Evolutionary conservation across 2,797 vertebrate species (phyloP), one percentile per base, ranked within the genome.

Genomic region (Tokudaia muenninki): DNA sequence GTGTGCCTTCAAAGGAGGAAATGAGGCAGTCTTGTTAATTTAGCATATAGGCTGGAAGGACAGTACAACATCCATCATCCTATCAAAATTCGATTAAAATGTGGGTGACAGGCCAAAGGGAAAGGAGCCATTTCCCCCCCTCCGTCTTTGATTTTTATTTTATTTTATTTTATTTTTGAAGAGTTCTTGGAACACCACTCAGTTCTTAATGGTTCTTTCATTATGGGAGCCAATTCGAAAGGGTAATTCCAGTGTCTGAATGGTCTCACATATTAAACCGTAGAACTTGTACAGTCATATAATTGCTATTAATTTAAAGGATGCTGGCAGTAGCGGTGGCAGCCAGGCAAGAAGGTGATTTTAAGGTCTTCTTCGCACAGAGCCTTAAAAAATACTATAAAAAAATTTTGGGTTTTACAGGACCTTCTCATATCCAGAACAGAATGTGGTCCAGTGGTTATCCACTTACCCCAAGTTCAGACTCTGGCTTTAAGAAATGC

Each of bases 11-110:
- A 97, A 94, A 98, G 97, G 98, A 98, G 98, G 98, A 98, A 98
- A 98, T 96, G 95, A 96, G 98, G 98, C 98, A 98, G 98, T 97
- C 98, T 98, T 98, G 98, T 99, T 99, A 99, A 99, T 99, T 99
- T 98, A 99, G 98, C 98, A 98, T 98, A 98, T 98, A 99, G 98
- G 97, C 98, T 98, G 98, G 98, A 98, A 98, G 98, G 98, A 98
- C 98, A 98, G 97, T 96, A 97, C 96, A 97, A 98, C 98, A 98
- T 98, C 98, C 98, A 99, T 98, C 98, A 98, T 98, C 98, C 98
- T 98, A 97, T 98, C 88, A 95, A 98, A 99, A 99, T 98, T 98
- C 83, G 98, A 99, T 99, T 99, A 99, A 98, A 98, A 98, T 96
- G 91, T 98, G 98, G 98, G 96, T 98, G 97, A 97, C 97, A 91